These are phyloP conservation scores for Mus musculus DNA, from an alignment of 2,113 vertebrate species.

Conservation along the genomic window DNA sequence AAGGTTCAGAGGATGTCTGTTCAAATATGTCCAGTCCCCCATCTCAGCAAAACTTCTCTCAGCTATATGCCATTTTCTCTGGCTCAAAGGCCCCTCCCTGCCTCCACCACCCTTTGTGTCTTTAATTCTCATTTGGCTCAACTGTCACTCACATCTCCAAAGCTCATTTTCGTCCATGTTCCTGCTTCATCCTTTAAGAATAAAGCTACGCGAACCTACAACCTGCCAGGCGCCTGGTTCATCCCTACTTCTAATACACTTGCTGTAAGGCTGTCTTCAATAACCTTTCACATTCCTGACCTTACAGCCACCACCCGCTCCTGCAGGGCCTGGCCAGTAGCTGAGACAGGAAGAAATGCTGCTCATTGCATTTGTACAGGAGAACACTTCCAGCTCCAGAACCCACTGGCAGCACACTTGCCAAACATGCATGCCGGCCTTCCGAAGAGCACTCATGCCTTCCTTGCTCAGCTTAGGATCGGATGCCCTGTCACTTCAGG, in stretches of 20 bases:
- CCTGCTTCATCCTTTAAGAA: neutral
- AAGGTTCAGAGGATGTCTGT: neutral
- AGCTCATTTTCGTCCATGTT: neutral
- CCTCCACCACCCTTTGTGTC: neutral
- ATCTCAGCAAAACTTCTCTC: neutral
- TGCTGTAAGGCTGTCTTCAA: neutral
- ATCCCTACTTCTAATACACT: neutral
- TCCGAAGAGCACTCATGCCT: neutral
- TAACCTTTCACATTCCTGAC: neutral
- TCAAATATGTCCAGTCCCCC: neutral
- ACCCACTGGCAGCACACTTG: neutral
- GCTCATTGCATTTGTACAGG: neutral
- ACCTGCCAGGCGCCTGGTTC: neutral
- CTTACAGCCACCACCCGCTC: neutral
- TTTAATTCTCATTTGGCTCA: conserved; percentile 21
- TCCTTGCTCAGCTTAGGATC: neutral
- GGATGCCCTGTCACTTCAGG: neutral
- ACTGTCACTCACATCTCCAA: neutral
- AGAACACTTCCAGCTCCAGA: neutral
- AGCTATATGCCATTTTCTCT: neutral
- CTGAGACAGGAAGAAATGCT: neutral
- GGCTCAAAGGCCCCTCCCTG: neutral
- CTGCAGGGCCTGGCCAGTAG: neutral
- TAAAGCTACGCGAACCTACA: neutral
- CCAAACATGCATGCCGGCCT: neutral